These are phyloP conservation scores for Antheraea pernyi DNA, from an alignment of 1,140 invertebrate species.

Conservation along the genomic window DNA sequence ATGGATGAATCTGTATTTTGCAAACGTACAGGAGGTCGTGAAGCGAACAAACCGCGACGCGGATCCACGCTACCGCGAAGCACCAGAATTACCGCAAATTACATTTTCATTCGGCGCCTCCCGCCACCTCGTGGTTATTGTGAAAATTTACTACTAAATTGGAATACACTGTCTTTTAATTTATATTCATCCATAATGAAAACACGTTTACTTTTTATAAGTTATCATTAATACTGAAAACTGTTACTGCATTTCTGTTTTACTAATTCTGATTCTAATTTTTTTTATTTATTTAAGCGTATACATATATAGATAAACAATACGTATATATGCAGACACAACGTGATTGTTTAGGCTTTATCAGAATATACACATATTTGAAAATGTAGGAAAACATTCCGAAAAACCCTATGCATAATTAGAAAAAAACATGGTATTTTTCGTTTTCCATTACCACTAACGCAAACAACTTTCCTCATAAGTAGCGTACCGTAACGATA, in stretches of 20 bases:
- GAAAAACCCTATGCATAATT: too few species aligned
- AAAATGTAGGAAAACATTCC: too few species aligned
- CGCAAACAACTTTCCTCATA: too few species aligned
- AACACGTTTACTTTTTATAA: background rate
- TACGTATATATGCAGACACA: too few species aligned
- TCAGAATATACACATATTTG: too few species aligned
- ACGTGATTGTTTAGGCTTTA: too few species aligned
- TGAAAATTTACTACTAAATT: constrained; percentile 45
- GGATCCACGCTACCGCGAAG: constrained; percentile 24
- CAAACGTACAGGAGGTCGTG: constrained; percentile 26
- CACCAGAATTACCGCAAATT: constrained; percentile 55
- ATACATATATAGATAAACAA: too few species aligned
- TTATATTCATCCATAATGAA: background rate
- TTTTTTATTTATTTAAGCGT: too few species aligned
- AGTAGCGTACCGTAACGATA: too few species aligned
- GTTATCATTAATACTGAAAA: background rate
- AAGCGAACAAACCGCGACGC: constrained; percentile 27
- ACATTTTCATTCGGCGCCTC: constrained; percentile 59
- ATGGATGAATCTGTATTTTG: constrained; percentile 21
- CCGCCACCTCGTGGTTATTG: constrained; percentile 34
- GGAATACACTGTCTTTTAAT: constrained; percentile 36
- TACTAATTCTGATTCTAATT: too few species aligned
- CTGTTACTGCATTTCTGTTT: background rate
- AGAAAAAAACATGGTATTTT: too few species aligned
- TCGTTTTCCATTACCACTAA: too few species aligned